phyloP scores from a whole-genome alignment of 2,113 vertebrate genomes.

The Raja brachyura region DNA sequence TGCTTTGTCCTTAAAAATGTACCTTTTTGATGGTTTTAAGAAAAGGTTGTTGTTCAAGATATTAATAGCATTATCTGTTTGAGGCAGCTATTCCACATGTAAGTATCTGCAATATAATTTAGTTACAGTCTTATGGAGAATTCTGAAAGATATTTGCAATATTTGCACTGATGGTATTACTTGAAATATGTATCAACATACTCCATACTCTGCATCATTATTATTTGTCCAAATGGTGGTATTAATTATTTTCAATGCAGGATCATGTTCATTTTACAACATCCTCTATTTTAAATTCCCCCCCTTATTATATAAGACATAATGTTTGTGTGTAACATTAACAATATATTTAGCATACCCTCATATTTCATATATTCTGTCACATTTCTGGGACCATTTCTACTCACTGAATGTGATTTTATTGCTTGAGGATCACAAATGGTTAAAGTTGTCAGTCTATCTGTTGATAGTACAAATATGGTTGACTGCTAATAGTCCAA shows the following conservation, averaged over 20 bases:
- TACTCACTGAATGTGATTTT: background rate
- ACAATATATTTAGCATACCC: background rate
- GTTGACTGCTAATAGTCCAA: background rate
- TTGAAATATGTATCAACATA: background rate
- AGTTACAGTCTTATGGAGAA: background rate
- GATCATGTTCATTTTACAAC: background rate
- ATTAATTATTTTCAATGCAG: background rate
- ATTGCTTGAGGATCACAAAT: background rate
- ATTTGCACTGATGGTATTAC: too few species aligned
- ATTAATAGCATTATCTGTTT: conserved; percentile 21
- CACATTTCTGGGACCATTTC: background rate
- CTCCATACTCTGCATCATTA: background rate
- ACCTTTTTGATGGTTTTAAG: conserved; percentile 24
- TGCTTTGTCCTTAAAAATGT: background rate
- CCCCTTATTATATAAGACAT: background rate
- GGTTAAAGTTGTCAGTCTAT: background rate
- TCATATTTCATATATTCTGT: background rate
- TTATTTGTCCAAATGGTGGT: conserved; percentile 9
- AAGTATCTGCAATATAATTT: background rate
- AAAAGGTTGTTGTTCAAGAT: conserved; percentile 22
- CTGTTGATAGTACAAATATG: background rate
- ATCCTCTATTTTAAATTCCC: background rate
- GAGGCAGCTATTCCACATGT: background rate
- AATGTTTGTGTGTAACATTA: background rate
- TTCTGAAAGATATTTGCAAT: background rate